Evolutionary conservation across 1,140 invertebrate genomes (phyloP).

Genomic region (Hermetia illucens): DNA sequence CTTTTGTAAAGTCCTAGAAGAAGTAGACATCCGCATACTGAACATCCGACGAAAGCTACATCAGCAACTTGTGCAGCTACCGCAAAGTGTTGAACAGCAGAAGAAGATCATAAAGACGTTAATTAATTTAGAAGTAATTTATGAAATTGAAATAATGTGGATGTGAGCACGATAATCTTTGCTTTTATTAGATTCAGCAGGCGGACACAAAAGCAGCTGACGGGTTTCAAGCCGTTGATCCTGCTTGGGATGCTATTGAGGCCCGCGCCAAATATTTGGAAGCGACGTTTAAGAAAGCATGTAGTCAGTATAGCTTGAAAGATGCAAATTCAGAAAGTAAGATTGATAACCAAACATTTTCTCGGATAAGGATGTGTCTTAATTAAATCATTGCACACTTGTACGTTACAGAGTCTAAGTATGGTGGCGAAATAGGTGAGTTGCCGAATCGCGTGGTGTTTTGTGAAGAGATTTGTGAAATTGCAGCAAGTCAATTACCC

Average conservation of each 20-base stretch:
- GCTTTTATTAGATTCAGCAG: conserved; percentile 27
- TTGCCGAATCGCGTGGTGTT: conserved; percentile 23
- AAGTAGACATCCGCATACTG: conserved; percentile 80
- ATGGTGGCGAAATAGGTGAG: conserved; percentile 15
- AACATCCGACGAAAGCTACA: conserved; percentile 67
- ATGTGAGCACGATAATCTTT: neutral
- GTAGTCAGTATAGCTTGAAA: conserved; percentile 22
- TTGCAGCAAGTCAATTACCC: conserved; percentile 35
- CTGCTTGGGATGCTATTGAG: conserved; percentile 86
- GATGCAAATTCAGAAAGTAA: conserved; percentile 18
- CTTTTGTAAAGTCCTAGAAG: conserved; percentile 72
- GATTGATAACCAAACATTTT: neutral
- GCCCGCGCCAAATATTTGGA: conserved; percentile 62
- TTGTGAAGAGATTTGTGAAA: conserved; percentile 28
- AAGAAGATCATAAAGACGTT: conserved; percentile 76
- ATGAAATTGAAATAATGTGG: neutral
- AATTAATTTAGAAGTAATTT: conserved; percentile 44
- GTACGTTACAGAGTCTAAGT: conserved; percentile 13
- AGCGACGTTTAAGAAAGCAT: conserved; percentile 30
- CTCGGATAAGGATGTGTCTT: too few relatives aligned
- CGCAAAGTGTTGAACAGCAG: conserved; percentile 82
- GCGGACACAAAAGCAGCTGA: conserved; percentile 21
- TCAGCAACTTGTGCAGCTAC: conserved; percentile 74
- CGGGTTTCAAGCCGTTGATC: conserved; percentile 41
- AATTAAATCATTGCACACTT: too few relatives aligned